phyloP scores from a whole-genome alignment of 2,113 vertebrate genomes.

The Vireo altiloquus region DNA sequence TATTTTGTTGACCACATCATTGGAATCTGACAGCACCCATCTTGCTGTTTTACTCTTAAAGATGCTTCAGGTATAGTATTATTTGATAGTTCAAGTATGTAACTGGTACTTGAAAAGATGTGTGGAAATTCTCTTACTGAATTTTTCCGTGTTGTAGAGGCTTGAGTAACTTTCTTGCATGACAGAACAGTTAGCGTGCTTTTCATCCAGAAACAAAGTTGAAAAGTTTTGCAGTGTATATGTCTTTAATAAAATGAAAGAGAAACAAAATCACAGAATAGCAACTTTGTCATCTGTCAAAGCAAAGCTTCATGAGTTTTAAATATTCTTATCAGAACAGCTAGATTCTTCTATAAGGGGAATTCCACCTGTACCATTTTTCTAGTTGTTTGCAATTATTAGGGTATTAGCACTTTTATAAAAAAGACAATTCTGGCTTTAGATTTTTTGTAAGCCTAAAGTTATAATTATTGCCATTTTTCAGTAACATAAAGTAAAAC shows the following conservation, averaged over 20 bases:
- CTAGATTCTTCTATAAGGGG: background rate
- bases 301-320: background rate
- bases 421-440: background rate
- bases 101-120: background rate
- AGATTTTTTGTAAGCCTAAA: background rate
- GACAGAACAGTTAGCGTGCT: background rate
- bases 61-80: background rate
- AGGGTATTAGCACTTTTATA: background rate
- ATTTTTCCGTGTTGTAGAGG: background rate
- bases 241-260: background rate
- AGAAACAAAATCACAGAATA: background rate
- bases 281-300: background rate
- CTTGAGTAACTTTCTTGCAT: background rate
- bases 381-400: background rate
- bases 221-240: background rate
- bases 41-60: background rate
- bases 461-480: background rate
- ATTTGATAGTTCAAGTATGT: background rate
- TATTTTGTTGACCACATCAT: background rate
- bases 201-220: background rate
- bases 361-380: background rate
- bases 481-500: background rate
- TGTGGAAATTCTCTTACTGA: background rate
- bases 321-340: background rate
- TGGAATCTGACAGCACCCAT: background rate